Evolutionary conservation across 1,140 invertebrate species (phyloP), one percentile per base, ranked within the genome.

Genomic region (Spodoptera litura): DNA sequence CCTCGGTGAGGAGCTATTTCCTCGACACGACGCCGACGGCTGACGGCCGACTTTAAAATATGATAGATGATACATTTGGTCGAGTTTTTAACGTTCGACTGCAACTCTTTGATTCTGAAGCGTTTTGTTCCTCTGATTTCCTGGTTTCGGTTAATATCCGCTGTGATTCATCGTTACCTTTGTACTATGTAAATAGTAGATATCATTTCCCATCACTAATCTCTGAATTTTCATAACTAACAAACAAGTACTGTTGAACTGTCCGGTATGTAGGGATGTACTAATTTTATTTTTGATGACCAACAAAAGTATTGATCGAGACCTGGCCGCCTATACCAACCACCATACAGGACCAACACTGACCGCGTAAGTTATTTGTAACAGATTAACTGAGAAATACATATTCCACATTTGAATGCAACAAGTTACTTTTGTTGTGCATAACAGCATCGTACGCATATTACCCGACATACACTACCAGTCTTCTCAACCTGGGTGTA

Each of bases 1-100:
- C 49, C 81, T 77, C 81, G 58, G 58, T 38, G 64, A 82, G 75
- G 71, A 79, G 80, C 71, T 78, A 81, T 78, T 82, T 84, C 78
- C 64, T 68, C 75, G 38, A 5, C 38, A 6, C 38, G 38, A 44
- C 38, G 38, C 61, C 61, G 61, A 61, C 49, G 25, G 49, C 76
- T 79, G 83, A 78, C 78, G 44, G 74, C 83, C 80, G 80, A 84
- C 74, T 83, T 87, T 87, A 77, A 82, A 85, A 84, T 81, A 79
- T 88, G 85, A 88, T 85, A 79, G 82, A 87, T 87, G 82, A 83
- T 81, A 81, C 68, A n/a, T 27, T 25, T 66, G 71, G 51, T 20
- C 59, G 25, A n/a, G 58, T 78, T 82, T 81, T 79, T 62, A 56
- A n/a, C 55, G 38, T 68, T 68, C 11, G 3, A 61, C 56, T 38